Base-by-base conservation (phyloP, 2,888 invertebrate species). In the Acrocera orbiculus region DNA sequence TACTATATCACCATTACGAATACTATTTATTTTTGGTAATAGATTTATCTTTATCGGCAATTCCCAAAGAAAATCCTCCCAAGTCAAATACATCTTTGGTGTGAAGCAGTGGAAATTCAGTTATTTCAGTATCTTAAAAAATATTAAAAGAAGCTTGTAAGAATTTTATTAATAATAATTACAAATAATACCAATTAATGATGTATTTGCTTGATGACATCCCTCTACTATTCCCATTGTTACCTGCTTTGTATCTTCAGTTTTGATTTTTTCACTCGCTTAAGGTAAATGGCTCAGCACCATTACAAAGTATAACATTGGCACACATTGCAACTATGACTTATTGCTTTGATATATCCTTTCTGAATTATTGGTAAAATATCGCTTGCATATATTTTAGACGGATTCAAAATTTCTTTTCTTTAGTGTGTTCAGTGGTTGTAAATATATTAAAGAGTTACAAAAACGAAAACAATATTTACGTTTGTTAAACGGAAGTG, bases 241-340 rank as follows among this genome's bases (percentile, higher is more conserved):
- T 0, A 95, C 82, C 10, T 57, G 53, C 27, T 69, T 60, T 0
- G 86, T 82, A 4, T 73, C 64, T 2, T 64, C 56, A 3, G 81
- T 71, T 44, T 85, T 69, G 33, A 96, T 63, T 28, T 70, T 61
- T 4, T 92, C 89, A 46, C 87, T 86, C 7, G 95, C 90, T 61
- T 85, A 59, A 95, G 42, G 87, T 90, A n/a, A 93, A 62, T 0
- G 96, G 93, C 44, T 86, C 79, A 0, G 93, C 96, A 5, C 93
- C 95, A 48, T 93, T 90, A 42, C 90, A 90, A 20, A 98, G 65
- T 29, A 98, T 77, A 58, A 96, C 96, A 62, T 98, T 98, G 5
- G 87, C 93, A 53, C 95, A 96, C 96, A 96, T 96, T 8, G 95
- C 96, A 3, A 98, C 96, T 38, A 50, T 98, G 95, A 0, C 90